Evolutionary conservation across 2,797 vertebrate genomes (phyloP), one percentile per base, ranked within the genome.

Genomic region (Pangasius krempfi): DNA sequence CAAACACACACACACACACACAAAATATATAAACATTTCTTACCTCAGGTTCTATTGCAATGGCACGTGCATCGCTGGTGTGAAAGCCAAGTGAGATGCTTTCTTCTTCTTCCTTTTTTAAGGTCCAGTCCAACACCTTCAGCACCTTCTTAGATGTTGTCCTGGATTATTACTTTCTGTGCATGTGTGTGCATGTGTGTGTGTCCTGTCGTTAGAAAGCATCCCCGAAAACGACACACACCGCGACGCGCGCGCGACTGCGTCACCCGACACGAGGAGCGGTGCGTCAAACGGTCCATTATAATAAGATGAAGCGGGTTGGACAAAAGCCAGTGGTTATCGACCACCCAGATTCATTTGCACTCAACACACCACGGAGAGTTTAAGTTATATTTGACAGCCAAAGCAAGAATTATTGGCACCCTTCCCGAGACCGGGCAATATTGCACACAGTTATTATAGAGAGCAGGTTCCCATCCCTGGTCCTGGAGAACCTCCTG

Each of bases 241-340:
- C 82, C 40, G 54, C 52, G 52, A 30, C 62, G 18, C 81, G 64
- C 64, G 85, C 70, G 44, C 73, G n/a, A 47, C 73, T 30, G 20
- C 62, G 86, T 79, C 30, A 87, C 76, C 47, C 20, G 62, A 80
- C 58, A 25, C 60, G 47, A 37, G 18, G 40, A 79, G 86, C 44
- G 86, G n/a, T 37, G 73, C 86, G 73, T 80, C 86, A 87, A 64
- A 33, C 64, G 62, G 27, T 30, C 44, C 82, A 68, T 84, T 33
- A 70, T 84, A 84, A 68, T 52, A 37, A 33, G 64, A 47, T n/a
- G 80, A 83, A 44, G 80, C 80, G 80, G 25, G 5, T n/a, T 64
- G 80, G 82, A 84, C 16, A 22, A n/a, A 7, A 52, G 44, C 82
- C 81, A 66, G 40, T 84, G 60, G 27, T 84, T 84, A 12, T 66